Base-by-base conservation (phyloP, 2,888 invertebrate species). In the Pyrochroa serraticornis region DNA sequence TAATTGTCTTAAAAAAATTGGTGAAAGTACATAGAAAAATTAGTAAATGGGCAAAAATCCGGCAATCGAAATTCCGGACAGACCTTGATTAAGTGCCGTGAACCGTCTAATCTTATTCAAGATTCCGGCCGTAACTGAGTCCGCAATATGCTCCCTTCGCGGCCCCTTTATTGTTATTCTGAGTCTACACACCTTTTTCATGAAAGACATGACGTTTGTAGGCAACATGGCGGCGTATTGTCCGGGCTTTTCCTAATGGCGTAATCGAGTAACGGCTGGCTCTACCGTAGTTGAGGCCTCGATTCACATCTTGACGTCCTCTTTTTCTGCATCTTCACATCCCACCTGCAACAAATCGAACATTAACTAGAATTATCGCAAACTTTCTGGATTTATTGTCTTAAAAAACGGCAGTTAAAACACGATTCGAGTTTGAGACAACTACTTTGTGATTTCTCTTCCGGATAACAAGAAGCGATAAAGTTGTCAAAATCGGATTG, bases 201-300 rank as follows among this genome's bases (percentile, higher is more conserved):
- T 91, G 81, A 93, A 93, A 72, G 92, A 92, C 89, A 92, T 92
- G 75, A 93, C 92, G 81, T 93, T 92, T 71, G 91, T 91, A 66
- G 92, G 92, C 86, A 93, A 85, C 93, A 93, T 93, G 83, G 82
- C 86, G 84, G 72, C 74, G 75, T 57, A 49, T 55, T 61, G 61
- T 63, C 62, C 62, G 46, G 55, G 51, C 22, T 42, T 56, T 32
- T 30, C 43, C 38, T 48, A 52, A 33, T 31, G 37, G 45, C 22
- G 12, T 9, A 45, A 13, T 10, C n/a, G 54, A 43, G 12, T 41
- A 46, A 56, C 6, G 41, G 41, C 30, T 51, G 56, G 36, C 35
- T 42, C 50, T 61, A 51, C 46, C 48, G 61, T 45, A 44, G 43
- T 35, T 43, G 60, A 32, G 59, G 52, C 45, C 41, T 62, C 49